These are phyloP conservation scores for Electrophaes corylata DNA, from an alignment of 2,888 invertebrate genomes.

Conservation along the genomic window DNA sequence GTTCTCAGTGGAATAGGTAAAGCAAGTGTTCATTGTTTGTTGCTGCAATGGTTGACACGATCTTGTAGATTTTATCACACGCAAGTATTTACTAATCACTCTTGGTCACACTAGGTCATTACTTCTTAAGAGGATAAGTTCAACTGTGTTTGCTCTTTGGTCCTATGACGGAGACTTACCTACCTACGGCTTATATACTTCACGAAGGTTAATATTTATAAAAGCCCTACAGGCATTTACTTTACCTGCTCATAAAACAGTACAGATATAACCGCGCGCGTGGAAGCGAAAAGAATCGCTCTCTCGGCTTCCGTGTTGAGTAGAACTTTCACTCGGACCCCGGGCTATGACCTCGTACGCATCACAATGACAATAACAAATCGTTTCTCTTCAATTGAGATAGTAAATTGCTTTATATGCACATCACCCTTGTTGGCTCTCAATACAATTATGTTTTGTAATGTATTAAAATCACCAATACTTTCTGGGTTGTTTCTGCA, in stretches of 20 bases:
- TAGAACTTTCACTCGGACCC: slow-evolving; percentile 45
- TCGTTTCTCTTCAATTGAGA: slow-evolving; percentile 19
- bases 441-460: background rate
- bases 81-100: background rate
- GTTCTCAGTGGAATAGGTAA: background rate
- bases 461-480: too few relatives aligned
- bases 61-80: background rate
- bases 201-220: too few relatives aligned
- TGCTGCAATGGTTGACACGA: background rate
- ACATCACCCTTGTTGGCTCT: background rate
- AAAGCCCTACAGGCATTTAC: too few relatives aligned
- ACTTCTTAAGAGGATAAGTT: background rate
- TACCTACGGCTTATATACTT: background rate
- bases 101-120: too few relatives aligned
- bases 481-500: too few relatives aligned
- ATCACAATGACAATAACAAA: slow-evolving; percentile 35
- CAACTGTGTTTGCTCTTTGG: background rate
- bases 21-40: background rate
- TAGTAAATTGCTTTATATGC: background rate
- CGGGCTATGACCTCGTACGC: slow-evolving; percentile 35
- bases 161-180: background rate
- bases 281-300: slow-evolving; percentile 37
- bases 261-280: slow-evolving; percentile 16
- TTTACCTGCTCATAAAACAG: slow-evolving; percentile 2
- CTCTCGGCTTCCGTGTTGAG: slow-evolving; percentile 42